These are phyloP conservation scores for Ptilodon capucinus DNA, from an alignment of 2,888 invertebrate species.

Conservation along the genomic window DNA sequence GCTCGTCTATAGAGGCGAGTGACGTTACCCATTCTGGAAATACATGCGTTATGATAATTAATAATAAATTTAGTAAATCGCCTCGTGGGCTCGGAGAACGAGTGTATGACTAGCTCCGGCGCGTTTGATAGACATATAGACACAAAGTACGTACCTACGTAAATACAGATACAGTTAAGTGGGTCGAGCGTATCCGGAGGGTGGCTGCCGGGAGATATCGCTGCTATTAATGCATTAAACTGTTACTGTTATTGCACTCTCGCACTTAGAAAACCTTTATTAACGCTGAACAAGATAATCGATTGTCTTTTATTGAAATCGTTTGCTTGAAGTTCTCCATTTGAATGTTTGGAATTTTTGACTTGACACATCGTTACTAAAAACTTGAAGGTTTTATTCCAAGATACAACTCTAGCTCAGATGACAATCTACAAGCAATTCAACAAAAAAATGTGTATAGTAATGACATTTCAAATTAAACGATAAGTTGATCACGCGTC, in stretches of 20 bases:
- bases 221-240: slow-evolving; percentile 57
- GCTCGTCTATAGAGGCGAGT: no score
- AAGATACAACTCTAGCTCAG: no score
- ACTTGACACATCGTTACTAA: no score
- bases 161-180: slow-evolving; percentile 44
- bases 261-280: slow-evolving; percentile 30
- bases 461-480: no score
- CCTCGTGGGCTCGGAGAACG: slow-evolving; percentile 38
- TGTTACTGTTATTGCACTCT: slow-evolving; percentile 37
- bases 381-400: no score
- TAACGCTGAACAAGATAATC: slow-evolving; percentile 11
- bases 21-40: no score
- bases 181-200: slow-evolving; percentile 73
- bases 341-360: background rate
- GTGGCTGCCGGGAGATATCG: slow-evolving; percentile 53
- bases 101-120: slow-evolving; percentile 29
- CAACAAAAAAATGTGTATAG: no score
- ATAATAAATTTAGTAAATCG: slow-evolving; percentile 44
- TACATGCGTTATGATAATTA: no score
- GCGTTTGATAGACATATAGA: slow-evolving; percentile 29
- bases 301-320: slow-evolving; percentile 11
- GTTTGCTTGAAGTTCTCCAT: background rate
- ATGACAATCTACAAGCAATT: no score
- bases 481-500: no score
- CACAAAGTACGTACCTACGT: slow-evolving; percentile 28